These are phyloP conservation scores for Chymomyza costata DNA, from an alignment of 1,140 invertebrate species.

Conservation along the genomic window DNA sequence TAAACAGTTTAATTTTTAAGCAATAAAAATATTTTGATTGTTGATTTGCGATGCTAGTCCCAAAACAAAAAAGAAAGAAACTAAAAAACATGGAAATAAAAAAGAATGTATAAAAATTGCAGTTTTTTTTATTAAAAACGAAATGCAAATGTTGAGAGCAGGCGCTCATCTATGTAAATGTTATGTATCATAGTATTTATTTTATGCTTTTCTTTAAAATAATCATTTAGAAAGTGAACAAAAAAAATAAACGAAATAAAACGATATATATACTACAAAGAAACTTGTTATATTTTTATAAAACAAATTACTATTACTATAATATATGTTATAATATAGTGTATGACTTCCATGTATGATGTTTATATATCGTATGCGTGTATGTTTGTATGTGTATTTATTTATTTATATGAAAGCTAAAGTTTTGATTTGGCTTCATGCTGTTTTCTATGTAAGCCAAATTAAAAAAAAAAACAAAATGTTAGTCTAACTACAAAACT, in stretches of 20 bases:
- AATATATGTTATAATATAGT: constrained; percentile 33
- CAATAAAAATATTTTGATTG: constrained; percentile 24
- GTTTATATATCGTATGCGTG: constrained; percentile 36
- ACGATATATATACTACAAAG: constrained; percentile 46
- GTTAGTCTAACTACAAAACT: no score
- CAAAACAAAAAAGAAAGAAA: constrained; percentile 8
- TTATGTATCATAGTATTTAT: constrained; percentile 50
- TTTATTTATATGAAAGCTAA: constrained; percentile 46
- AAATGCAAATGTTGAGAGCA: constrained; percentile 12
- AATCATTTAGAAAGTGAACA: background rate
- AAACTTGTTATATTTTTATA: constrained; percentile 72
- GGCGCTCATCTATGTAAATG: constrained; percentile 23
- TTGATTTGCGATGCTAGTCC: constrained; percentile 30
- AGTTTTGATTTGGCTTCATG: constrained; percentile 24
- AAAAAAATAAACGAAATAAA: constrained; percentile 4
- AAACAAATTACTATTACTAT: constrained; percentile 41
- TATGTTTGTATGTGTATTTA: constrained; percentile 37
- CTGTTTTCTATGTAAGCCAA: no score
- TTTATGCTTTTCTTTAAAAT: constrained; percentile 43
- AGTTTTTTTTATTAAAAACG: no score
- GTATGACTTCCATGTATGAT: no score
- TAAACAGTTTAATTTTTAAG: constrained; percentile 1
- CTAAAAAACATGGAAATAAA: constrained; percentile 24
- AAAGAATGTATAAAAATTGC: constrained; percentile 2
- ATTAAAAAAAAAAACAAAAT: no score